These are phyloP conservation scores for Myocastor coypus DNA, from an alignment of 2,113 vertebrate genomes.

Conservation along the genomic window DNA sequence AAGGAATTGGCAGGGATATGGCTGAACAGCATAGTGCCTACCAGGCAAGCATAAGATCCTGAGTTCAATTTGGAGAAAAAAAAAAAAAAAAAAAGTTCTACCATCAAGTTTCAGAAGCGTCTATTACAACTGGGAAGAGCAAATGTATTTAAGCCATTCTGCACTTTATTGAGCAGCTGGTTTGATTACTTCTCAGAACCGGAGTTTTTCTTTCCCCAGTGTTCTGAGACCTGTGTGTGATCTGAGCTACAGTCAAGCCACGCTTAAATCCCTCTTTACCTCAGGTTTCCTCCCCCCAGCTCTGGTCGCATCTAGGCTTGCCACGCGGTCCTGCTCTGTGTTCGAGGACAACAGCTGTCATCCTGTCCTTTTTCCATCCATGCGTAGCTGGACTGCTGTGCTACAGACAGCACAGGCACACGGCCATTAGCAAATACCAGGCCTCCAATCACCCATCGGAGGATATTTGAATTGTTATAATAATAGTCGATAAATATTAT, in stretches of 20 bases:
- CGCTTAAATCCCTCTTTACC: not conserved
- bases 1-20: too few species aligned
- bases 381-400: not conserved
- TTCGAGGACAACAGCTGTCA: not conserved
- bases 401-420: not conserved
- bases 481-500: not conserved
- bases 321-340: not conserved
- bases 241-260: not conserved
- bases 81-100: not conserved
- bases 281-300: not conserved
- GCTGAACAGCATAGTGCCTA: too few species aligned
- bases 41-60: too few species aligned
- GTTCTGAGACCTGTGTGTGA: not conserved
- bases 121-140: not conserved
- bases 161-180: not conserved
- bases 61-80: not conserved
- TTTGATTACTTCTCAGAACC: slow-evolving; percentile 17
- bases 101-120: not conserved
- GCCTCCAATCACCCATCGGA: not conserved
- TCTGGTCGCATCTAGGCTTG: not conserved
- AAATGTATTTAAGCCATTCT: not conserved
- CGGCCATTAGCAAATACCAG: not conserved
- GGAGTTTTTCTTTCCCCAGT: not conserved
- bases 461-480: not conserved
- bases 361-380: not conserved